phyloP scores from a whole-genome alignment of 2,888 invertebrate species.

The Suillia variegata region DNA sequence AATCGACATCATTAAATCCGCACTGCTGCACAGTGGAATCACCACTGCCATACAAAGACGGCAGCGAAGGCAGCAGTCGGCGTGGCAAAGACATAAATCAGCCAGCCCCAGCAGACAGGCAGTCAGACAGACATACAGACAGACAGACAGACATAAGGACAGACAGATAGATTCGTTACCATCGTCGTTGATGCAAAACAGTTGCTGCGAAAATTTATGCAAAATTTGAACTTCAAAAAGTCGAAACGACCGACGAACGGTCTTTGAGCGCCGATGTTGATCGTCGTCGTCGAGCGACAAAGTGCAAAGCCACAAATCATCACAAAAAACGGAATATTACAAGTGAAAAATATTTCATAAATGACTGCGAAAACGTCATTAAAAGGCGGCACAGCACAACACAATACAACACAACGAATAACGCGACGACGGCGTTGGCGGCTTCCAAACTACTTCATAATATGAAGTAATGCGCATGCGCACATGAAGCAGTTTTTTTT shows the following conservation, averaged over 20 bases:
- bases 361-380: constrained; percentile 15
- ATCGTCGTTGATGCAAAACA: neutral
- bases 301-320: constrained; percentile 29
- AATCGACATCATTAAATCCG: no score
- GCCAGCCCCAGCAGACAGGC: no score
- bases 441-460: neutral
- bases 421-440: no score
- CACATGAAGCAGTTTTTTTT: no score
- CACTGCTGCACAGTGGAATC: no score
- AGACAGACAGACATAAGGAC: no score
- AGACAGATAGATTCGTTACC: constrained; percentile 19
- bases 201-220: neutral
- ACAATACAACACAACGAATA: neutral
- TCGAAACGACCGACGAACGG: neutral
- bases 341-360: constrained; percentile 26
- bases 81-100: constrained; percentile 27
- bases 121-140: no score
- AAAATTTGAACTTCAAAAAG: neutral
- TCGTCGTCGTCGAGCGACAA: constrained; percentile 24
- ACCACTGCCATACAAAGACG: no score
- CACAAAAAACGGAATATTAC: constrained; percentile 16
- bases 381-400: neutral
- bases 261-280: neutral
- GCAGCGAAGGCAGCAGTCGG: no score
- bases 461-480: neutral